Percentiles rank a stretch among this genome's conserved stretches.
These are phyloP conservation scores for Ailurus styani DNA, from an alignment of 2,113 vertebrate genomes.

Conservation along the genomic window DNA sequence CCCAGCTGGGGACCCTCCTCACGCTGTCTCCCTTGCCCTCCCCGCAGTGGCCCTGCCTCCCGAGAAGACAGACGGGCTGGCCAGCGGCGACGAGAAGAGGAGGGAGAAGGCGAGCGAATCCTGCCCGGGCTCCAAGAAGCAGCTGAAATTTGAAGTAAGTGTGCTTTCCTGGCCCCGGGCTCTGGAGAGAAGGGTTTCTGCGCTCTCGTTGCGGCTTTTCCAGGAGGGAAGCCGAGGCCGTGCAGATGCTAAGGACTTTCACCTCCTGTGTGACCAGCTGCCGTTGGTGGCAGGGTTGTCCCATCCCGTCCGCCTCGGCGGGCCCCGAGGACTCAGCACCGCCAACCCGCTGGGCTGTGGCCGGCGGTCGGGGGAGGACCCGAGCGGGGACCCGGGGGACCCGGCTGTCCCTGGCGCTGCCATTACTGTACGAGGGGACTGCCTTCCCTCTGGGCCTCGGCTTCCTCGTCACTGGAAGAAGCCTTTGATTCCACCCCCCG, in stretches of 20 bases:
- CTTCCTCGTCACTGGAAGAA: not conserved
- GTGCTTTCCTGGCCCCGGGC: not conserved
- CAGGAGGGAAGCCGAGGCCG: not conserved
- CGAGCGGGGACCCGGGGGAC: accelerated
- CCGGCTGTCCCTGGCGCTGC: not conserved
- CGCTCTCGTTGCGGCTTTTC: accelerated
- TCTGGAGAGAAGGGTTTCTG: not conserved
- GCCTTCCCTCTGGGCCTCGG: not conserved
- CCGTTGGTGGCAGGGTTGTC: not conserved
- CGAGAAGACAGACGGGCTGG: conserved; percentile 91
- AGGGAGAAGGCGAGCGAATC: conserved; percentile 86
- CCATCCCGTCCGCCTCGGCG: not conserved
- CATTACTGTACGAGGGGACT: accelerated
- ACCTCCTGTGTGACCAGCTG: not conserved
- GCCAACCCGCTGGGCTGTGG: not conserved
- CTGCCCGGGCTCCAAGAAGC: conserved; percentile 88
- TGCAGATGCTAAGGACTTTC: not conserved
- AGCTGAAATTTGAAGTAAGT: conserved; percentile 97
- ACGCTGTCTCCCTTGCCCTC: not conserved
- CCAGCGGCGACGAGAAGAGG: conserved; percentile 90
- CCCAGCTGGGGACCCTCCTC: not conserved
- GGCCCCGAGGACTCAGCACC: too few relatives aligned
- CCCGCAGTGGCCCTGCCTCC: conserved; percentile 94
- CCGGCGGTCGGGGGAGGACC: not conserved
- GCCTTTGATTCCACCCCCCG: not conserved